Evolutionary conservation across 2,888 invertebrate species (phyloP).

Genomic region (Mythimna lalbum): DNA sequence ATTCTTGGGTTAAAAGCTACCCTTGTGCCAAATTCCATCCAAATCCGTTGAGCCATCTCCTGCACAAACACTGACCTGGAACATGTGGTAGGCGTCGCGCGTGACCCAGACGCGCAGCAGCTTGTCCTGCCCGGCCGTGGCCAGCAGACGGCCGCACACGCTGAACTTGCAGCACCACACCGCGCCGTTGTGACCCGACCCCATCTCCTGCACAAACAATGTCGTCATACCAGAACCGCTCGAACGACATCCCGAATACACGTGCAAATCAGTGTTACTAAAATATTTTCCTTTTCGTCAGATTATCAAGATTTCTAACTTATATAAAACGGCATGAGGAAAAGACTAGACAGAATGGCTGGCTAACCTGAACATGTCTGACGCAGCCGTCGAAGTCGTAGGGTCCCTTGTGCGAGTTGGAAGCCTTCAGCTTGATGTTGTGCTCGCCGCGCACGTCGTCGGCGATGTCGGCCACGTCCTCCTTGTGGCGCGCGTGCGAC

Average conservation of each 20-base stretch:
- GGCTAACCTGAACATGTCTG: slow-evolving; percentile 95
- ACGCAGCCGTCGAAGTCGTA: slow-evolving; percentile 98
- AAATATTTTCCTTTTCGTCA: no score
- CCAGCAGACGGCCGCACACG: slow-evolving; percentile 97
- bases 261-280: no score
- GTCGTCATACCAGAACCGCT: background rate
- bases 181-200: slow-evolving; percentile 96
- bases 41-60: slow-evolving; percentile 92
- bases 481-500: slow-evolving; percentile 96
- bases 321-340: background rate
- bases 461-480: slow-evolving; percentile 95
- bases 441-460: slow-evolving; percentile 95
- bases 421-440: slow-evolving; percentile 97
- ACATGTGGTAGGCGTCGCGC: slow-evolving; percentile 96
- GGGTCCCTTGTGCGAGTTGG: slow-evolving; percentile 98
- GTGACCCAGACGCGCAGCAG: slow-evolving; percentile 98
- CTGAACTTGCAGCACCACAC: slow-evolving; percentile 99
- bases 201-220: slow-evolving; percentile 91
- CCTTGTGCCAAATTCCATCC: slow-evolving; percentile 76
- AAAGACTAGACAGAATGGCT: background rate
- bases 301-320: no score
- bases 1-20: no score
- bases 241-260: no score
- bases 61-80: slow-evolving; percentile 91
- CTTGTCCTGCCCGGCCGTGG: slow-evolving; percentile 99